Conservation (phyloP, 2,888 invertebrate genomes). For the Tenodera sinensis region DNA sequence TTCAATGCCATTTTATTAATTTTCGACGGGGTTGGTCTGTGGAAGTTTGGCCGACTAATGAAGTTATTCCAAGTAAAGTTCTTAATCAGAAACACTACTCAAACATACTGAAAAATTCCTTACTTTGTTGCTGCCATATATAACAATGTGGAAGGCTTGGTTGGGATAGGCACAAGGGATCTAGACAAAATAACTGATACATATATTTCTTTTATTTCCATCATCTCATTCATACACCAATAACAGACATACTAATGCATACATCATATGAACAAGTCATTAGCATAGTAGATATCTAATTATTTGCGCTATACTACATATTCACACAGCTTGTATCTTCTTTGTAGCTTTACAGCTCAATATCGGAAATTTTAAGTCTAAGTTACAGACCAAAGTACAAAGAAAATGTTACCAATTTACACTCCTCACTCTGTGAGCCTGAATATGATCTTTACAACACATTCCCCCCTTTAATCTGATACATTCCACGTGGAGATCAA, state of each 20-base stretch:
- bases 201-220: background rate
- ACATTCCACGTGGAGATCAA: background rate
- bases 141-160: too few species aligned
- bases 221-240: constrained; percentile 28
- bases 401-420: background rate
- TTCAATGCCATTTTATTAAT: too few species aligned
- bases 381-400: background rate
- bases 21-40: too few species aligned
- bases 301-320: constrained; percentile 4
- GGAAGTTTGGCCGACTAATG: too few species aligned
- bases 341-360: background rate
- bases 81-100: too few species aligned
- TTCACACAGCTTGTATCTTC: background rate
- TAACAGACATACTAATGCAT: constrained; percentile 24
- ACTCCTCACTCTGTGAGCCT: background rate
- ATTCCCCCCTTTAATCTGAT: background rate
- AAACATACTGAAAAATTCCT: too few species aligned
- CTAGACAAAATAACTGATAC: background rate
- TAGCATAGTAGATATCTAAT: background rate
- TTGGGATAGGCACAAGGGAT: background rate
- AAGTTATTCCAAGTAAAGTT: too few species aligned
- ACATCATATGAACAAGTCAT: constrained; percentile 19
- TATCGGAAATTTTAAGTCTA: background rate
- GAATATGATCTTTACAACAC: background rate
- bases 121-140: too few species aligned